Conservation (phyloP, 2,888 invertebrate species). For the Lottia gigantea region DNA sequence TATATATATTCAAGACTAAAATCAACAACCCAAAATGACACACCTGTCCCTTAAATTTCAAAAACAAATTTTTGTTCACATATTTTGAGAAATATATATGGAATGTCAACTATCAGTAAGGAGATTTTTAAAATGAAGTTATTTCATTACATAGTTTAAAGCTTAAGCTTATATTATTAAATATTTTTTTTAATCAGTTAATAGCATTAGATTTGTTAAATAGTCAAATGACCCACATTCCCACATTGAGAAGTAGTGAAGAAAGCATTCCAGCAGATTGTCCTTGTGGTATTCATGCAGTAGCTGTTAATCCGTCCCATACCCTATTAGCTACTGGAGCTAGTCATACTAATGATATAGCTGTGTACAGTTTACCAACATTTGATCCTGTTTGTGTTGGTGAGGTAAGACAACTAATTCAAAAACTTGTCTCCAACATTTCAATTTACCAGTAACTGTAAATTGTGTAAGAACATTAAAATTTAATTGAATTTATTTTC, state of each 20-base stretch:
- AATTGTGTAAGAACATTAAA: constrained; percentile 19
- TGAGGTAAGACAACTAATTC: constrained; percentile 72
- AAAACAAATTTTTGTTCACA: too few species aligned
- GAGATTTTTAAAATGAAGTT: too few species aligned
- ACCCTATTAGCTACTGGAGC: constrained; percentile 92
- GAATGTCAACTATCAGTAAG: too few species aligned
- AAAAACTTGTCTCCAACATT: background rate
- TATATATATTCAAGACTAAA: too few species aligned
- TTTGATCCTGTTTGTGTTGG: constrained; percentile 94
- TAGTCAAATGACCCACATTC: constrained; percentile 87
- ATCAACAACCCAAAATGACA: too few species aligned
- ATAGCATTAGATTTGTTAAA: constrained; percentile 93
- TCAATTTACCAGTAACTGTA: too few species aligned
- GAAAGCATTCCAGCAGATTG: constrained; percentile 62
- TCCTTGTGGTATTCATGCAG: constrained; percentile 88
- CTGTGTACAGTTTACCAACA: constrained; percentile 90
- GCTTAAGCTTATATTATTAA: too few species aligned
- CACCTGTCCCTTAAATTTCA: too few species aligned
- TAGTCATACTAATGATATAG: constrained; percentile 90
- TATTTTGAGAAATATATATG: too few species aligned
- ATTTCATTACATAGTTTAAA: too few species aligned
- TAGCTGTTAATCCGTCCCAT: constrained; percentile 90
- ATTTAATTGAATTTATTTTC: background rate
- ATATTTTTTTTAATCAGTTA: constrained; percentile 72
- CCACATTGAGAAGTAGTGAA: constrained; percentile 74